These are phyloP conservation scores for Chrysoperla carnea DNA, from an alignment of 1,140 invertebrate genomes.

Conservation along the genomic window DNA sequence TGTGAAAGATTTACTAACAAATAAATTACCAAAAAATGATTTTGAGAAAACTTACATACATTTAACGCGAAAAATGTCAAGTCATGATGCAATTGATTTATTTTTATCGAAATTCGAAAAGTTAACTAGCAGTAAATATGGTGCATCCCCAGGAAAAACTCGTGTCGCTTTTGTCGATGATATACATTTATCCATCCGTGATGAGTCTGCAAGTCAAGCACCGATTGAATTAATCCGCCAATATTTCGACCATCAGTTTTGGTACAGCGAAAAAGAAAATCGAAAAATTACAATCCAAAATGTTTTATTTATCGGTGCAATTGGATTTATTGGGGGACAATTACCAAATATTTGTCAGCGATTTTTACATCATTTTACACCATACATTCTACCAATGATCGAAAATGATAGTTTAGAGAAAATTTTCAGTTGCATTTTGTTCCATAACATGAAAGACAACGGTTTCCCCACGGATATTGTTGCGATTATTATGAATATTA, in stretches of 20 bases:
- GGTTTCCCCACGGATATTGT: constrained; percentile 68
- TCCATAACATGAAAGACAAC: constrained; percentile 53
- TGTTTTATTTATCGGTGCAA: constrained; percentile 64
- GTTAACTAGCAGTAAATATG: constrained; percentile 60
- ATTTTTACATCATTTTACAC: constrained; percentile 73
- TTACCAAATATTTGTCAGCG: constrained; percentile 65
- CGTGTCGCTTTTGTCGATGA: constrained; percentile 83
- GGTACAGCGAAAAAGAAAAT: constrained; percentile 74
- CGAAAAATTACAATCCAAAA: constrained; percentile 59
- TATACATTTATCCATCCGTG: constrained; percentile 78
- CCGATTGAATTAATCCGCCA: constrained; percentile 77
- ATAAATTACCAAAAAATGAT: constrained; percentile 48
- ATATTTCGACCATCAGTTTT: constrained; percentile 72
- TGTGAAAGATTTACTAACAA: constrained; percentile 71
- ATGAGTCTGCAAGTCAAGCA: constrained; percentile 76
- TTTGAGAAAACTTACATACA: constrained; percentile 69
- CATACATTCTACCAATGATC: constrained; percentile 76
- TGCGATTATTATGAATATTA: constrained; percentile 43
- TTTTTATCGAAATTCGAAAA: constrained; percentile 73
- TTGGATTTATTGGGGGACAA: constrained; percentile 74
- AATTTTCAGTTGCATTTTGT: constrained; percentile 65
- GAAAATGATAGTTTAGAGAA: constrained; percentile 67
- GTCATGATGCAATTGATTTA: constrained; percentile 74
- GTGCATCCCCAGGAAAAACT: constrained; percentile 55
- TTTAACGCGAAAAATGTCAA: constrained; percentile 75